phyloP scores from a whole-genome alignment of 2,113 vertebrate genomes.

The Hemichromis elongatus region DNA sequence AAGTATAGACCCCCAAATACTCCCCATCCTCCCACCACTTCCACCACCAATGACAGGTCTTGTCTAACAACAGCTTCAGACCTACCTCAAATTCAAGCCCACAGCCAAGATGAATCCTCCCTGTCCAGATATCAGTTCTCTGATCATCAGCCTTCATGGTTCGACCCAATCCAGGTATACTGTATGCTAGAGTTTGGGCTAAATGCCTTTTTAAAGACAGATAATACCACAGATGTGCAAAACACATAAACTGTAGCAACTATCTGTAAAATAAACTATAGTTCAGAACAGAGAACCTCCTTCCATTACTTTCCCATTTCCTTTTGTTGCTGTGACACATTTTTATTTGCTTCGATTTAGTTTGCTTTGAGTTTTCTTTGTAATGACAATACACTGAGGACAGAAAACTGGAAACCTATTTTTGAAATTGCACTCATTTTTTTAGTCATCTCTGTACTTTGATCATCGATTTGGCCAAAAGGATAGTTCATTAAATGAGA shows the following conservation, averaged over 20 bases:
- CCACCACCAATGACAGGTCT: too few relatives aligned
- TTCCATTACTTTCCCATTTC: background rate
- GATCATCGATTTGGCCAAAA: background rate
- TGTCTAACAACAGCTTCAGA: background rate
- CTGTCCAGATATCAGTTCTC: constrained; percentile 54
- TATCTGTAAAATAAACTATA: background rate
- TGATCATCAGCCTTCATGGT: constrained; percentile 56
- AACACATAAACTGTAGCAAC: background rate
- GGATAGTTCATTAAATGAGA: background rate
- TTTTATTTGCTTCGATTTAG: background rate
- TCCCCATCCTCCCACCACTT: too few relatives aligned
- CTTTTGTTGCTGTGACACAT: background rate
- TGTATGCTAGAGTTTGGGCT: background rate
- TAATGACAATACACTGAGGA: background rate
- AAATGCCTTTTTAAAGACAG: background rate
- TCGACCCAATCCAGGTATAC: background rate
- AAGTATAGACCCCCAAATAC: too few relatives aligned
- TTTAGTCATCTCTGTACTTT: background rate
- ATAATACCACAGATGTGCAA: background rate
- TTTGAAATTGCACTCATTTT: background rate
- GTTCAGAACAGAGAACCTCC: background rate
- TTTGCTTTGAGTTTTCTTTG: background rate
- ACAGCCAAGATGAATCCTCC: constrained; percentile 70
- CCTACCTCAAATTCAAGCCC: constrained; percentile 59
- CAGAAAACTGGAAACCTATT: background rate